Base-by-base conservation (phyloP, 2,888 invertebrate genomes). In the Hirtodrosophila cameraria region DNA sequence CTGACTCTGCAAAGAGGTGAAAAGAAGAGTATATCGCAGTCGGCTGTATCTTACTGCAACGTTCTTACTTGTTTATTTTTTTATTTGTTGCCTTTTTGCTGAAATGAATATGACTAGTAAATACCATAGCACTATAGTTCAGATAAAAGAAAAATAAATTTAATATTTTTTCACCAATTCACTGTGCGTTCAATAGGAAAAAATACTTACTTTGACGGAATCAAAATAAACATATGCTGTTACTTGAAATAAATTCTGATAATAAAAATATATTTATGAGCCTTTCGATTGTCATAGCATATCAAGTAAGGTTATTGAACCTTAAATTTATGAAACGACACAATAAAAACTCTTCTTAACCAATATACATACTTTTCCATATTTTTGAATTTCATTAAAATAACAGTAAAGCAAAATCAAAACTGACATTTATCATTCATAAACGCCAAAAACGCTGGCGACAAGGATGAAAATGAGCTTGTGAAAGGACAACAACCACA, bases 401-500 rank as follows among this genome's bases (percentile, higher is more conserved):
- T 65, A 39, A 36, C 25, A 41, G 27, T 63, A 76, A 74, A 54
- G 45, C 63, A 63, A 69, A 83, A 72, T 72, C 75, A 73, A 81
- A 72, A 75, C 55, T 54, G 60, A 23, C 58, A 81, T 81, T 75
- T 70, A 84, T 81, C 84, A 84, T 84, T 73, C 73, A 81, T 73
- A 75, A 80, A 75, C 50, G 81, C 52, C 53, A 27, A 38, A 50
- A 72, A 73, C 59, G 53, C 42, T 54, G 76, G 46, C 62, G 60
- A 74, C 75, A 72, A 59, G 42, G 36, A 58, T 58, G 68, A 66
- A 60, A 68, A 58, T 48, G 54, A 46, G 50, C 48, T 50, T 8
- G 35, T 8, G 28, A 41, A 46, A 15, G 33, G 28, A 30, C 20
- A 45, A 31, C 11, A 55, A 23, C 30, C 48, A 53, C 54, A 39